Evolutionary conservation across 2,797 vertebrate species (phyloP).

Genomic region (Morus bassanus): DNA sequence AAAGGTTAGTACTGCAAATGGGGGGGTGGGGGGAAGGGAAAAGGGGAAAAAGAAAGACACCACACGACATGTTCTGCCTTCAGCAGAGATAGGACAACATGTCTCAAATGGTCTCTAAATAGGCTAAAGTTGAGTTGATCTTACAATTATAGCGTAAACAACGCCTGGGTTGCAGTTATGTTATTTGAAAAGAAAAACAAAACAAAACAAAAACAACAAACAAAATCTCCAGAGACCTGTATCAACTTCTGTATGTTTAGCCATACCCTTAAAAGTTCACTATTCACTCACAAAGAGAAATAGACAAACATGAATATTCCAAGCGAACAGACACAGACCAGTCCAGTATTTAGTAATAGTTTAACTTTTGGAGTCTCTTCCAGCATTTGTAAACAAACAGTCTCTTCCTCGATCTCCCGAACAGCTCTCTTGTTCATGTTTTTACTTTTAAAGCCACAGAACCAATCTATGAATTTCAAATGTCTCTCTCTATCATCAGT

Average conservation of each 20-base stretch:
- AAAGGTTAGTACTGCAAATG: conserved; percentile 52
- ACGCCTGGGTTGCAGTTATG: conserved; percentile 75
- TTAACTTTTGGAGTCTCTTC: conserved; percentile 89
- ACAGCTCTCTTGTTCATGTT: conserved; percentile 71
- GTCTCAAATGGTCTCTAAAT: conserved; percentile 65
- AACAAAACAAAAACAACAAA: background rate
- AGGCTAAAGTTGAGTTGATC: conserved; percentile 69
- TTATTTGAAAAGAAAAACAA: conserved; percentile 7
- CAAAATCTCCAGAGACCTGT: conserved; percentile 68
- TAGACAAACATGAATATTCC: conserved; percentile 96
- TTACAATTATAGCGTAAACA: conserved; percentile 78
- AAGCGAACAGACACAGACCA: conserved; percentile 87
- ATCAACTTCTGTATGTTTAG: conserved; percentile 73
- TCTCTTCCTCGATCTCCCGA: conserved; percentile 80
- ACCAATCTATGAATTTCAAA: conserved; percentile 83
- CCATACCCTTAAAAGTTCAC: conserved; percentile 65
- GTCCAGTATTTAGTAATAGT: conserved; percentile 86
- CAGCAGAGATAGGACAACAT: conserved; percentile 55
- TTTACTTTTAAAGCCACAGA: conserved; percentile 87
- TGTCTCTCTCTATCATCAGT: conserved; percentile 59
- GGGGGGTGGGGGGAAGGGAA: background rate
- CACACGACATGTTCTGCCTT: conserved; percentile 54
- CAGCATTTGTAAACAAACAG: conserved; percentile 85
- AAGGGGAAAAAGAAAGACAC: background rate
- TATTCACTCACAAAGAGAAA: conserved; percentile 89